Conservation (phyloP, 1,140 invertebrate genomes). For the Theocolax elegans region DNA sequence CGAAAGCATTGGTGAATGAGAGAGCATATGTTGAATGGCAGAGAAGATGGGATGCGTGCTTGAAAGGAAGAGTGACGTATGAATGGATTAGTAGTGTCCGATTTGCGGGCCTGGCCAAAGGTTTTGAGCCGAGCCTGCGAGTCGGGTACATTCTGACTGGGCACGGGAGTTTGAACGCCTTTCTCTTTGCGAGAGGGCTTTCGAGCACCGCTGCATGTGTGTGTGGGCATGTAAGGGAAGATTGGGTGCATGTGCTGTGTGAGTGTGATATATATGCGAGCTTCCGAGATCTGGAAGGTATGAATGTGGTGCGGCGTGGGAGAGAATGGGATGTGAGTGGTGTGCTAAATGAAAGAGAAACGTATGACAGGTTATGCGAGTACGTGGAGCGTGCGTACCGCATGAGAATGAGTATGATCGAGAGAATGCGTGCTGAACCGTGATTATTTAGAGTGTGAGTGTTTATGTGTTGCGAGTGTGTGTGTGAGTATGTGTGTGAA, state of each 20-base stretch:
- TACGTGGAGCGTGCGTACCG: no score
- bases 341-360: no score
- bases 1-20: neutral
- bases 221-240: neutral
- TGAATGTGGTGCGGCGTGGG: no score
- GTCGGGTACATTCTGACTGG: conserved; percentile 8
- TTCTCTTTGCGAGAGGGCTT: neutral
- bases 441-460: no score
- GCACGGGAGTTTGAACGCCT: conserved; percentile 2
- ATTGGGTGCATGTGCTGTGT: neutral
- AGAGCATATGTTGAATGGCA: neutral
- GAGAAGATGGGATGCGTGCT: neutral
- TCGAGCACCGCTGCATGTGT: neutral
- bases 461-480: no score
- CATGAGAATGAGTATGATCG: no score
- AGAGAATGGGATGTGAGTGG: no score
- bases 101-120: neutral
- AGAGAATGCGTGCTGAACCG: no score
- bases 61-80: conserved; percentile 7
- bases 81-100: conserved; percentile 1
- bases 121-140: conserved; percentile 6
- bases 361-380: no score
- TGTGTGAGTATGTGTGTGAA: no score
- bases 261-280: no score
- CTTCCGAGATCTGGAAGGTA: no score